Base-by-base conservation (phyloP, 2,113 vertebrate genomes). In the Heterotis niloticus region DNA sequence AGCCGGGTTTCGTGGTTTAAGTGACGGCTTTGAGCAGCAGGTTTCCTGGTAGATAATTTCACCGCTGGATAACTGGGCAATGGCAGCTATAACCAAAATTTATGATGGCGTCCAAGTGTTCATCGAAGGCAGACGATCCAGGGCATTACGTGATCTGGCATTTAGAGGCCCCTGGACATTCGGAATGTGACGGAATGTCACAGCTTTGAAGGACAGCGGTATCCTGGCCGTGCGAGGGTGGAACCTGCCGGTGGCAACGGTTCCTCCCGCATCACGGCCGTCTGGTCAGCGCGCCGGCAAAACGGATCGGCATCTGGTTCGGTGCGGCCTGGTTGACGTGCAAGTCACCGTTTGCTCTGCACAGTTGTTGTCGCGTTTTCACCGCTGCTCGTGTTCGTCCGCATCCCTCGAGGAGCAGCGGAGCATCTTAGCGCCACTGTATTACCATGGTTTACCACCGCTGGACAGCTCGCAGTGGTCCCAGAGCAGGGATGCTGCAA, bases 391-490 rank as follows among this genome's bases (percentile, higher is more conserved):
- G 7, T 44, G 34, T 44, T 44, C 34, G 7, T 7, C 7, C 7
- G 3, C 34, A 44, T 7, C 34, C 2, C 34, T 44, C 34, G 34
- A 44, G 34, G 34, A 44, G 34, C 34, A 44, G 34, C 34, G 7
- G 34, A 44, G 34, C 34, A 44, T 4, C 34, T 44, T 44, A 44
- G 7, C 34, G 18, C 68, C 34, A 44, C 68, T n/a, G 26, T 17
- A 51, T 28, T 51, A 44, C 34, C 0, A 14, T 44, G 34, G 68
- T 26, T 12, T 59, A 72, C 62, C 75, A 78, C 71, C 70, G 60
- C 73, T 68, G n/a, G 44, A 78, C 74, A 73, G 64, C 73, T 70
- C 24, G 44, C 80, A 84, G 84, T 68, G 74, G 79, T 67, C 59
- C 75, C 44, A 68, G 14, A 75, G 82, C 52, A 24, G 64, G 60